These are phyloP conservation scores for Edolisoma coerulescens DNA, from an alignment of 2,113 vertebrate genomes.

Conservation along the genomic window DNA sequence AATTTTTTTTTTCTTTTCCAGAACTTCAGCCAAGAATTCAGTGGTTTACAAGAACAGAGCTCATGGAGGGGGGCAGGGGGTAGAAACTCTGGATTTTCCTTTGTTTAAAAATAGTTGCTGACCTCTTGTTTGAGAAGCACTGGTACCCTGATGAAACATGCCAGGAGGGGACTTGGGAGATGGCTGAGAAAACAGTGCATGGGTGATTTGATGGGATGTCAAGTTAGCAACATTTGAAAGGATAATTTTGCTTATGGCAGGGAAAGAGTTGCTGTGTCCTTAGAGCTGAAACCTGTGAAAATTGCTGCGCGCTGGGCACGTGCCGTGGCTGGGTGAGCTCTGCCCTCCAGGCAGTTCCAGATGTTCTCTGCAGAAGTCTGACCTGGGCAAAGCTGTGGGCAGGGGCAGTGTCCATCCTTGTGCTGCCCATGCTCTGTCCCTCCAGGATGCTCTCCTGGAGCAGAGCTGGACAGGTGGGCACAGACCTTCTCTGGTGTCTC, in stretches of 20 bases:
- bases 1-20: not conserved
- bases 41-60: not conserved
- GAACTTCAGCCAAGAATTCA: conserved; percentile 12
- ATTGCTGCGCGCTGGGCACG: not conserved
- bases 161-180: not conserved
- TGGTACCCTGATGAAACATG: not conserved
- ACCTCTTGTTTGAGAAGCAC: not conserved
- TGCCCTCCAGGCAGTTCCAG: not conserved
- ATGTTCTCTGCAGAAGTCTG: not conserved
- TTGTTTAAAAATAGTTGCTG: not conserved
- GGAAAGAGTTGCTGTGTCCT: not conserved
- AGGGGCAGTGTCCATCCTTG: not conserved
- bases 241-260: not conserved
- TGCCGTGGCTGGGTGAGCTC: not conserved
- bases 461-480: not conserved
- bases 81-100: not conserved
- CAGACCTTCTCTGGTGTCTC: not conserved
- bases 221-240: not conserved
- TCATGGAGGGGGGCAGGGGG: not conserved
- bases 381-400: not conserved
- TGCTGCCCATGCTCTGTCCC: not conserved
- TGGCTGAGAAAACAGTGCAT: not conserved
- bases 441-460: not conserved
- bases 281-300: not conserved
- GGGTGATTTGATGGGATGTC: not conserved